phyloP scores from a whole-genome alignment of 2,797 vertebrate species.

The Syngnathus rostellatus region DNA sequence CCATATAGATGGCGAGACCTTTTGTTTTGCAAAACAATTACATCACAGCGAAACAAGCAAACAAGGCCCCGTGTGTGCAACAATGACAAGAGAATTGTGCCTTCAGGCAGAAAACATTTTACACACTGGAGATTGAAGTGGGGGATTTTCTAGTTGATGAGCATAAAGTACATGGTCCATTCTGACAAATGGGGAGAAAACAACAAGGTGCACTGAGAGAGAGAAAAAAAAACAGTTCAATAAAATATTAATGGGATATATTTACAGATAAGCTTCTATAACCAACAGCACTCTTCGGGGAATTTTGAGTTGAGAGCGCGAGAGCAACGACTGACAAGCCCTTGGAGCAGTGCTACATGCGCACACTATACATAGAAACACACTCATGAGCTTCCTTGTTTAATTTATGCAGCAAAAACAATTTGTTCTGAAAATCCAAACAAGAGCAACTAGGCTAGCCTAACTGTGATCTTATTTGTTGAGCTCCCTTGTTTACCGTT shows the following conservation, averaged over 20 bases:
- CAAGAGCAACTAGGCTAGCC: no score
- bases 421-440: slow-evolving; percentile 9
- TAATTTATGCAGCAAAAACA: slow-evolving; percentile 40
- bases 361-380: slow-evolving; percentile 44
- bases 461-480: background rate
- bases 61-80: slow-evolving; percentile 59
- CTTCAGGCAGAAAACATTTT: slow-evolving; percentile 67
- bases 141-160: slow-evolving; percentile 63
- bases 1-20: slow-evolving; percentile 25
- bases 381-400: slow-evolving; percentile 37
- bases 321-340: slow-evolving; percentile 56
- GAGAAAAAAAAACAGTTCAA: slow-evolving; percentile 45
- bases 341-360: slow-evolving; percentile 37
- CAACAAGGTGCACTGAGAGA: slow-evolving; percentile 53
- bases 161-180: slow-evolving; percentile 62
- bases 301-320: slow-evolving; percentile 26
- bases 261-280: slow-evolving; percentile 63
- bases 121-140: slow-evolving; percentile 45
- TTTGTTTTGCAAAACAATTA: slow-evolving; percentile 63
- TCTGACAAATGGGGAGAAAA: slow-evolving; percentile 64
- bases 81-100: slow-evolving; percentile 65
- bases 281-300: slow-evolving; percentile 51
- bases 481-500: background rate
- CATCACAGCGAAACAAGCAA: slow-evolving; percentile 57
- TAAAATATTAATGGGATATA: slow-evolving; percentile 74